Evolutionary conservation across 2,113 vertebrate species (phyloP).

Genomic region (Puntigrus tetrazona): DNA sequence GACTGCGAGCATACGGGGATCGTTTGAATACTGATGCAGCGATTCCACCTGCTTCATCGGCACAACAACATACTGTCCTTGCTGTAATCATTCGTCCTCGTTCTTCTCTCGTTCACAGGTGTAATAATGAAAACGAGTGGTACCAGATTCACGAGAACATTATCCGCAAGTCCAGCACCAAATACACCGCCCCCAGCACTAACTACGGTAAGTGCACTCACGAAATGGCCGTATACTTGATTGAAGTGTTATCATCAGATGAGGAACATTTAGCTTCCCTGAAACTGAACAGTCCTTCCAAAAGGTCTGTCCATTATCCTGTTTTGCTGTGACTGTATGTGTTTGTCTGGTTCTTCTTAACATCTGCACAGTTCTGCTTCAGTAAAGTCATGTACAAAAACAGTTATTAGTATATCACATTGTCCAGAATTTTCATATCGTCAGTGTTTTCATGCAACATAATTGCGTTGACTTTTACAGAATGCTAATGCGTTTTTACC

Average conservation of each 20-base stretch:
- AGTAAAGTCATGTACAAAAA: neutral
- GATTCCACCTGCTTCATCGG: neutral
- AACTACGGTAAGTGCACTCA: slow-evolving; percentile 85
- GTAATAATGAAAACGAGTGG: slow-evolving; percentile 98
- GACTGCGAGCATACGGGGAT: neutral
- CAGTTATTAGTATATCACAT: too few relatives aligned
- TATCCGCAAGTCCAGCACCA: slow-evolving; percentile 97
- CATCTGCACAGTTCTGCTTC: neutral
- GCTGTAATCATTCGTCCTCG: neutral
- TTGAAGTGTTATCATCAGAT: neutral
- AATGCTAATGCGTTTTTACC: too few relatives aligned
- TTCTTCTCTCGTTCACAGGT: slow-evolving; percentile 71
- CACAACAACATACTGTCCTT: neutral
- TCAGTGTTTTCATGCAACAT: too few relatives aligned
- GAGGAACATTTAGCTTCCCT: neutral
- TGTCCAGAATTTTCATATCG: too few relatives aligned
- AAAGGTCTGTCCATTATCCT: neutral
- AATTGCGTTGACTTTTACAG: too few relatives aligned
- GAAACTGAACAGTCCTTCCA: slow-evolving; percentile 5
- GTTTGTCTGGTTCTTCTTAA: neutral
- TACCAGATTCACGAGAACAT: slow-evolving; percentile 98
- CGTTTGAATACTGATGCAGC: neutral
- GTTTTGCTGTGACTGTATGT: neutral
- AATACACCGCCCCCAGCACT: slow-evolving; percentile 94
- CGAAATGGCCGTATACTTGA: neutral